Base-by-base conservation (phyloP, 2,888 invertebrate genomes). In the Ophion ellenae region DNA sequence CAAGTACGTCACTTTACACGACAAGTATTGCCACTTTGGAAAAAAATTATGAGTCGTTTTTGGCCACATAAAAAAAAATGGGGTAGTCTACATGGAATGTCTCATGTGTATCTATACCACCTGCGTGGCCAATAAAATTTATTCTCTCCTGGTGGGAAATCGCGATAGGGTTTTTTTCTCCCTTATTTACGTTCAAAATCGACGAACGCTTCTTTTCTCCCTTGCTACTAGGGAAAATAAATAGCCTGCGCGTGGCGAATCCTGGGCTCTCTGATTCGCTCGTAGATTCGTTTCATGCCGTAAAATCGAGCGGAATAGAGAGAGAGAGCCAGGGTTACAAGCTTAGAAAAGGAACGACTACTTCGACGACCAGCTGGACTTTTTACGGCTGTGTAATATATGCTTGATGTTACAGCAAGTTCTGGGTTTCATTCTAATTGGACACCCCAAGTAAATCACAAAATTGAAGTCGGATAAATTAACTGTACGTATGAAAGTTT, bases 111-210 rank as follows among this genome's bases (percentile, higher is more conserved):
- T 71, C 57, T 76, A 82, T 81, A 79, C 66, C 61, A 77, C 66
- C 67, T 61, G 73, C 66, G 73, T 69, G 64, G 64, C 69, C 69
- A 67, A 69, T 81, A 70, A 59, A 83, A 81, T 67, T 66, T 70
- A 78, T 81, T 81, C 81, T 77, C 69, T 70, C 63, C 74, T 67
- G 74, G 57, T 69, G 80, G 57, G 57, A 61, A 81, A 86, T 77
- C 57, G 76, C 69, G 79, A 77, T 77, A 71, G 36, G 47, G 20
- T 47, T 76, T 81, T 53, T 53, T 40, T 45, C 20, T 14, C 75
- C 20, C 66, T 67, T 53, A 71, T 71, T 85, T 80, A 57, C 61
- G 73, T 64, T 64, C 69, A 66, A 86, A 80, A 83, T 81, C 83
- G 83, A 86, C 36, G 73, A 76, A 70, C 69, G 76, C 61, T 76